Conservation (phyloP, 2,888 invertebrate genomes). For the Ametastegia equiseti region DNA sequence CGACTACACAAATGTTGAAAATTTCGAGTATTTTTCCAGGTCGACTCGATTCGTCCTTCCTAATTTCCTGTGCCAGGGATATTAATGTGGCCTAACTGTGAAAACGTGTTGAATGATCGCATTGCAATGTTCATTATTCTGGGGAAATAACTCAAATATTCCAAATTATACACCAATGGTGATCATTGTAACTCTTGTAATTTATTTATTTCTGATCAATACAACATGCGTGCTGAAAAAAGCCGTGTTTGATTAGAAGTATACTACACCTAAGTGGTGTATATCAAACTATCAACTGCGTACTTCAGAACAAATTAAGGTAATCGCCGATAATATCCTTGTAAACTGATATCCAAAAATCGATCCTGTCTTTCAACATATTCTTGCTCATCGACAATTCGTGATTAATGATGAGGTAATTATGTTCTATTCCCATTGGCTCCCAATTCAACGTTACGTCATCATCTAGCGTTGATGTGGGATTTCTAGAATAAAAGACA, state of each 20-base stretch:
- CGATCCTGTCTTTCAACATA: conserved; percentile 71
- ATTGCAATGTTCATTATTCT: background rate
- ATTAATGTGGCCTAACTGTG: background rate
- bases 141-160: background rate
- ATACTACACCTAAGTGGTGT: background rate
- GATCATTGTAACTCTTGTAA: background rate
- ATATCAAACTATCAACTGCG: background rate
- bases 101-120: background rate
- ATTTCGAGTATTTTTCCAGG: too few relatives aligned
- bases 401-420: conserved; percentile 73
- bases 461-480: conserved; percentile 69
- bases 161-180: background rate
- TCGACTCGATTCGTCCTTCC: background rate
- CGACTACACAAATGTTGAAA: too few relatives aligned
- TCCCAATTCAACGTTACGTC: conserved; percentile 73
- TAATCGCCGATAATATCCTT: conserved; percentile 52
- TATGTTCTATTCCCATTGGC: conserved; percentile 66
- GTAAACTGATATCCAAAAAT: conserved; percentile 76
- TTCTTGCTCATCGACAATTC: conserved; percentile 66
- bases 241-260: background rate
- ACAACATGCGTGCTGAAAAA: background rate
- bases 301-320: background rate
- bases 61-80: background rate
- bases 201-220: background rate
- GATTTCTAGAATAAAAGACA: conserved; percentile 69